These are phyloP conservation scores for Phallusia fumigata DNA, from an alignment of 23 tunicate genomes.

Conservation along the genomic window DNA sequence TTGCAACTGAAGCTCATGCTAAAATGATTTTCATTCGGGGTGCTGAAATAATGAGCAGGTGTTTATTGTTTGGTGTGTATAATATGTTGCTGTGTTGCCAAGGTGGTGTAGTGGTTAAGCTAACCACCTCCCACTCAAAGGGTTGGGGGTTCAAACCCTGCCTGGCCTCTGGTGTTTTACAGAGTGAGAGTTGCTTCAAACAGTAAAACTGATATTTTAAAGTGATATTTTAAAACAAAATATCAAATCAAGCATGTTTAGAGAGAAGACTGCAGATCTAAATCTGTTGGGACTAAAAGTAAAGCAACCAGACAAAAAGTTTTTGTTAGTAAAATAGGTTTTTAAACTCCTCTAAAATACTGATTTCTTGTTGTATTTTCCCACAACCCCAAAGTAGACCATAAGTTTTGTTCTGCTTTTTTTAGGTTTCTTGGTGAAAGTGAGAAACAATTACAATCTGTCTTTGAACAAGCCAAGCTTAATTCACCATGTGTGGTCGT, in stretches of 20 bases:
- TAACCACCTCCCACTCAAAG: no score
- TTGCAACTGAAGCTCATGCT: conserved; percentile 42
- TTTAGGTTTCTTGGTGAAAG: conserved; percentile 58
- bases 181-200: no score
- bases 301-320: no score
- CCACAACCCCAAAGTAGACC: background rate
- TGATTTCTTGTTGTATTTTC: background rate
- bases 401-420: background rate
- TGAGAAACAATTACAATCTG: conserved; percentile 43
- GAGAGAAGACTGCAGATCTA: no score
- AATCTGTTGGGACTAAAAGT: no score
- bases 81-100: no score
- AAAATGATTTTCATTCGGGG: conserved; percentile 24
- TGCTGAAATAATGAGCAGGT: conserved; percentile 66
- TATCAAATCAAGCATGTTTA: no score
- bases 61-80: background rate
- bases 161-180: no score
- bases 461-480: conserved; percentile 43
- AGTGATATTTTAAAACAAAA: no score
- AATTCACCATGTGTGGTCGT: conserved; percentile 59
- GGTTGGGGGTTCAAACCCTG: no score
- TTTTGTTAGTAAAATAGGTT: background rate
- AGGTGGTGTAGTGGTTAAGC: no score
- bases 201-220: no score
- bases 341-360: background rate